These are phyloP conservation scores for Muscina levida DNA, from an alignment of 2,888 invertebrate species.

Conservation along the genomic window DNA sequence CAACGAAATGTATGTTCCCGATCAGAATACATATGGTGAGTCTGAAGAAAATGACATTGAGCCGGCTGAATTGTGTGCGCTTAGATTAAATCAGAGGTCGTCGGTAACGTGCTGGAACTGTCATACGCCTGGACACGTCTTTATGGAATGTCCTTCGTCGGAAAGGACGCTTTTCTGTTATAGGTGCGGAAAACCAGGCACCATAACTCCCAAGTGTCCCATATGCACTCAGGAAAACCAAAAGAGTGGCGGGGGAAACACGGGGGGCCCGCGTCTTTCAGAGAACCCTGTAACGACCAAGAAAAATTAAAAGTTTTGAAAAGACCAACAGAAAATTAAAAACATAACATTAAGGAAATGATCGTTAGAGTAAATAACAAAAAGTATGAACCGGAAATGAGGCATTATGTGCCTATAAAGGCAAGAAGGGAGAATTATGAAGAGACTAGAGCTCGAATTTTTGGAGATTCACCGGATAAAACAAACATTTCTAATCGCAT, in stretches of 20 bases:
- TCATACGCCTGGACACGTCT: neutral
- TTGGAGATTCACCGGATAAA: neutral
- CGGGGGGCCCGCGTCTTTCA: constrained; percentile 21
- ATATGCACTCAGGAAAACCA: constrained; percentile 33
- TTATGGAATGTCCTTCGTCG: neutral
- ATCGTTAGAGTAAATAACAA: neutral
- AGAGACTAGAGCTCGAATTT: neutral
- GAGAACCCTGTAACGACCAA: neutral
- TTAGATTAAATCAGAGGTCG: neutral
- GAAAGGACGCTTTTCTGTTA: constrained; percentile 28
- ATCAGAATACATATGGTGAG: neutral
- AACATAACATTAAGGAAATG: neutral
- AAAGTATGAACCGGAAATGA: neutral
- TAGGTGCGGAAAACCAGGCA: constrained; percentile 16
- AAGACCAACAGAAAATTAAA: neutral
- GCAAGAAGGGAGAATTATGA: constrained; percentile 17
- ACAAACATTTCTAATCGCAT: neutral
- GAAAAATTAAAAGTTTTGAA: neutral
- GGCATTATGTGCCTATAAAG: neutral
- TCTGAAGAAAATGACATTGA: neutral
- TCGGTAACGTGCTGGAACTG: constrained; percentile 27
- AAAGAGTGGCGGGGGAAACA: neutral
- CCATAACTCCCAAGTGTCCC: constrained; percentile 19
- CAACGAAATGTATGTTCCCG: neutral
- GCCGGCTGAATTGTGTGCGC: neutral